Evolutionary conservation across 2,888 invertebrate species (phyloP), one percentile per base, ranked within the genome.

Genomic region (Melanostoma scalare): DNA sequence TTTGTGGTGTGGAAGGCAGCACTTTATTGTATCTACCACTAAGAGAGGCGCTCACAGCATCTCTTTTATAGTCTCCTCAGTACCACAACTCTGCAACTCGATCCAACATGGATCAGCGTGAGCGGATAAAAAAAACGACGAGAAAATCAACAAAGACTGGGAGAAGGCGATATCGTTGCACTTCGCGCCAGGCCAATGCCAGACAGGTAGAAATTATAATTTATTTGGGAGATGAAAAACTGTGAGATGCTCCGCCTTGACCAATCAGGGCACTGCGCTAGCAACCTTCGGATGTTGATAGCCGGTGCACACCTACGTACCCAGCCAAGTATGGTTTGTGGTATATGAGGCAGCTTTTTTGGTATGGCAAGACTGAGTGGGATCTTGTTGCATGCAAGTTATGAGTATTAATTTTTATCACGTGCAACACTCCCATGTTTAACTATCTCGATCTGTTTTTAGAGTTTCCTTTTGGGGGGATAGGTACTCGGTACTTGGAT

Each of bases 201-300:
- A 82, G 73, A 69, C 82, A 82, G 82, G 82, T 82, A 82, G 78
- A 69, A 82, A 82, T 82, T 82, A 82, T 82, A 82, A 82, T 82
- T 82, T 82, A 82, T 77, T 82, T 82, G 63, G 73, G 65, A 82
- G 78, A 78, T 82, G 73, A 82, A 78, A 78, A 69, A 73, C 82
- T 63, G 73, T 58, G 68, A 82, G 78, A 78, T 69, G 82, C 82
- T 82, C 82, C 82, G 82, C 82, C 82, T 82, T 78, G 82, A 78
- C 82, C 82, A 82, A 82, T 82, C 82, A 82, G 78, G 73, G 69
- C 63, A 68, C 82, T 82, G 68, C 78, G 63, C 73, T 82, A 61
- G 69, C 67, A 82, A 74, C 68, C 68, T 74, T 82, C 53, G 36
- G 4, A 74, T 68, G 73, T 48, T 69, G 73, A 78, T 82, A 69